Conservation (phyloP, 2,113 vertebrate genomes). For the Phasianus colchicus region DNA sequence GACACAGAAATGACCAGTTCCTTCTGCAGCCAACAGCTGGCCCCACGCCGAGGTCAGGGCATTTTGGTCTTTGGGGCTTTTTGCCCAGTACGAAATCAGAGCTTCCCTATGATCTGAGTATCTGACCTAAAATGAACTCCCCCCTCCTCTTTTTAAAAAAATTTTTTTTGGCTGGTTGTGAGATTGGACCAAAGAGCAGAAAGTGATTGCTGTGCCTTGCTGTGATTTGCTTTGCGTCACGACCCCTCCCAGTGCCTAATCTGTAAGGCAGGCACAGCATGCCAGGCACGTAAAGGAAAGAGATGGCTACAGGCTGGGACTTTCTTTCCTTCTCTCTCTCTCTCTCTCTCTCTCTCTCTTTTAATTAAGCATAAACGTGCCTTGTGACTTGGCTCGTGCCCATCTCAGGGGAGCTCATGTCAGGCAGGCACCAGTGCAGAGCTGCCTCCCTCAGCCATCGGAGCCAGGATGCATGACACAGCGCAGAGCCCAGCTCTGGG, state of each 20-base stretch:
- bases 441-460: accelerated
- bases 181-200: background rate
- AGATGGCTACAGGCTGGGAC: background rate
- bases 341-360: background rate
- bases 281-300: background rate
- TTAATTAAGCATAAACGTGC: background rate
- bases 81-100: background rate
- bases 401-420: background rate
- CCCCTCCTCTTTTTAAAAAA: background rate
- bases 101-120: background rate
- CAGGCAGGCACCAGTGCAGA: background rate
- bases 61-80: background rate
- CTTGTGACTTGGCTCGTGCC: background rate
- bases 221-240: background rate
- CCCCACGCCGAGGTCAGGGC: background rate
- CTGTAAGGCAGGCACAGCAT: background rate
- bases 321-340: background rate
- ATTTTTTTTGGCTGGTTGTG: background rate
- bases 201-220: background rate
- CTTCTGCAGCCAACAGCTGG: background rate
- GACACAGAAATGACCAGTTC: background rate
- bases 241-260: background rate
- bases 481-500: background rate
- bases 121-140: background rate
- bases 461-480: background rate